Conservation (phyloP, 2,113 vertebrate genomes). For the Epinephelus fuscoguttatus region DNA sequence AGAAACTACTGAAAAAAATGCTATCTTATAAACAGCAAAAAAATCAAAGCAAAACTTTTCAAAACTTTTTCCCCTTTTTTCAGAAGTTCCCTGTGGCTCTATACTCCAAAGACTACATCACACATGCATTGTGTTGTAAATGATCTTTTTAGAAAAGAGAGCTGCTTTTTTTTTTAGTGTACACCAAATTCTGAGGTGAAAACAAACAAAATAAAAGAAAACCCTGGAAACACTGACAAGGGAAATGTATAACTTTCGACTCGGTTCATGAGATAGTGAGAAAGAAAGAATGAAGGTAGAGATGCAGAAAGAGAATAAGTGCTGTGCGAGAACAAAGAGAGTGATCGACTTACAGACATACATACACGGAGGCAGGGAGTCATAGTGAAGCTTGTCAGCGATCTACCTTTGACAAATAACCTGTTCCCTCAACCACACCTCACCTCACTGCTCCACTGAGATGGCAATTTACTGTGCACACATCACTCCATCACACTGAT, state of each 20-base stretch:
- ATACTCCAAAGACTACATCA: background rate
- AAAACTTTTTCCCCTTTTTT: background rate
- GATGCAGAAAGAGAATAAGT: constrained; percentile 35
- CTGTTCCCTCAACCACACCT: constrained; percentile 26
- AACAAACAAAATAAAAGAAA: background rate
- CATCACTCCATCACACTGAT: constrained; percentile 21
- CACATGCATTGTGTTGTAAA: background rate
- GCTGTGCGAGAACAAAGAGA: background rate
- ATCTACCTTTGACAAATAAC: constrained; percentile 38
- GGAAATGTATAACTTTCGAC: constrained; percentile 8
- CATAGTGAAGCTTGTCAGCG: constrained; percentile 24
- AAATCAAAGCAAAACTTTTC: background rate
- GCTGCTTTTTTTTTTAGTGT: background rate
- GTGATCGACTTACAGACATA: background rate
- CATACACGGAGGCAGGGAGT: constrained; percentile 7
- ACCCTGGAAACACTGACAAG: background rate
- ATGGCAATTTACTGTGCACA: constrained; percentile 41
- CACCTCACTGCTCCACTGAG: constrained; percentile 39
- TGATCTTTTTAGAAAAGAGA: background rate
- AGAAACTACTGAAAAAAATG: no score
- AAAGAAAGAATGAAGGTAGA: background rate
- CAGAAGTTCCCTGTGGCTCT: background rate
- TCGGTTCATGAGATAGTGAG: background rate
- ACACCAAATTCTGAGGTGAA: background rate
- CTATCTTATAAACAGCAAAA: no score